Conservation (phyloP, 2,888 invertebrate species). For the Lucinisca nassula region DNA sequence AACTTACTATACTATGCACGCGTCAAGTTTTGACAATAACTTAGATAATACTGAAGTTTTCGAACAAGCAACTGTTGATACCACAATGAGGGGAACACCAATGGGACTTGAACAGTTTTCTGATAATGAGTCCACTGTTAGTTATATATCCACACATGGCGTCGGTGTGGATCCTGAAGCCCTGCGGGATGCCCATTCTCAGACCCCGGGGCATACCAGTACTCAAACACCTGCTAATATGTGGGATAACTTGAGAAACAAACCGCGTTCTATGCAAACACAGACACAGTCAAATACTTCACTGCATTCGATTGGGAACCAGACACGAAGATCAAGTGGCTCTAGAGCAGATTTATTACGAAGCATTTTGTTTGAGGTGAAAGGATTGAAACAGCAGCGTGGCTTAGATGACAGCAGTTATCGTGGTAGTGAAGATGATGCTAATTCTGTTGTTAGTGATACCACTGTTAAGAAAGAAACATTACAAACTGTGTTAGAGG, state of each 20-base stretch:
- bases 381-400: conserved; percentile 80
- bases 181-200: conserved; percentile 77
- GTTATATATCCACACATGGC: conserved; percentile 78
- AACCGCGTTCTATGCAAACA: conserved; percentile 73
- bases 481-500: conserved; percentile 75
- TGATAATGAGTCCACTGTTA: conserved; percentile 80
- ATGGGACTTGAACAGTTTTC: conserved; percentile 78
- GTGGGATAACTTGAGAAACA: conserved; percentile 59
- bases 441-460: conserved; percentile 75
- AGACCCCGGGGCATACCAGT: conserved; percentile 82
- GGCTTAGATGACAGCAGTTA: conserved; percentile 74
- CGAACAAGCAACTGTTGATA: conserved; percentile 73
- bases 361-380: conserved; percentile 82
- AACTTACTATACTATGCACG: conserved; percentile 84
- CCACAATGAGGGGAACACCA: conserved; percentile 76
- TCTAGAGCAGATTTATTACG: conserved; percentile 79
- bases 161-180: conserved; percentile 79
- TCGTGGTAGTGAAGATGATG: conserved; percentile 73
- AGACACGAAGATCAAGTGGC: conserved; percentile 78
- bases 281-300: conserved; percentile 81
- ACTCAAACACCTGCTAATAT: conserved; percentile 80
- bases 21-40: conserved; percentile 84
- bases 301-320: conserved; percentile 80
- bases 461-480: conserved; percentile 78
- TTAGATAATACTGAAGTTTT: conserved; percentile 79